Percentiles rank a stretch among this genome's conserved stretches.
Evolutionary conservation across 2,113 vertebrate species (phyloP).

Genomic region (Mesitornis unicolor): DNA sequence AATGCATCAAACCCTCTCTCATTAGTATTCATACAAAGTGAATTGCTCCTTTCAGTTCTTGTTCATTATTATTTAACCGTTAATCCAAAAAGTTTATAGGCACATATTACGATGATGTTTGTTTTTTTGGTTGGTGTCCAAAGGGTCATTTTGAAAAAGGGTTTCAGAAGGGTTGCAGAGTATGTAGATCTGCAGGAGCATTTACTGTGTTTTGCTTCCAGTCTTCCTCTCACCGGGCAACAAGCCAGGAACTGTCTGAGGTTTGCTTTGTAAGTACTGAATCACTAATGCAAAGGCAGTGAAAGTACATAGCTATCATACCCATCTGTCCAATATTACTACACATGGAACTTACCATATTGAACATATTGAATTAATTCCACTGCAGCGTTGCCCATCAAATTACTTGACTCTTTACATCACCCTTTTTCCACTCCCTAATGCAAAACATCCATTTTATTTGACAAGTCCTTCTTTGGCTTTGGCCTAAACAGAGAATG

Average conservation of each 20-base stretch:
- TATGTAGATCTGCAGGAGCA: slow-evolving; percentile 2
- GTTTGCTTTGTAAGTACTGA: slow-evolving; percentile 44
- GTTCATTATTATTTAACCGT: background rate
- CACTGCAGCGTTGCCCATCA: slow-evolving; percentile 33
- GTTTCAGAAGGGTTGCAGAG: background rate
- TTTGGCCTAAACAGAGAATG: slow-evolving; percentile 74
- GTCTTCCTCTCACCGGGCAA: slow-evolving; percentile 20
- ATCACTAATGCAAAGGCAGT: slow-evolving; percentile 46
- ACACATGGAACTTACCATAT: slow-evolving; percentile 38
- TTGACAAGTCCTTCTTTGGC: slow-evolving; percentile 76
- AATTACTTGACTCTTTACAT: slow-evolving; percentile 57
- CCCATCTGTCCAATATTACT: slow-evolving; percentile 53
- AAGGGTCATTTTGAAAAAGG: slow-evolving; percentile 13
- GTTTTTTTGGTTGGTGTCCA: slow-evolving; percentile 37
- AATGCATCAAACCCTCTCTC: background rate
- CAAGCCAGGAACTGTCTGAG: slow-evolving; percentile 33
- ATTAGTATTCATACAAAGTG: background rate
- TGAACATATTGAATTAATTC: slow-evolving; percentile 65
- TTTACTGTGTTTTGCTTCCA: slow-evolving; percentile 49
- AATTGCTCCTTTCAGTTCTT: background rate
- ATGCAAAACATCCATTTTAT: slow-evolving; percentile 75
- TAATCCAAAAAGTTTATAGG: slow-evolving; percentile 30
- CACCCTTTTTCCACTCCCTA: slow-evolving; percentile 64
- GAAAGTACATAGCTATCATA: slow-evolving; percentile 8
- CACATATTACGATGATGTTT: background rate